Evolutionary conservation across 2,113 vertebrate genomes (phyloP), one percentile per base, ranked within the genome.

Genomic region (Percopsis transmontana): DNA sequence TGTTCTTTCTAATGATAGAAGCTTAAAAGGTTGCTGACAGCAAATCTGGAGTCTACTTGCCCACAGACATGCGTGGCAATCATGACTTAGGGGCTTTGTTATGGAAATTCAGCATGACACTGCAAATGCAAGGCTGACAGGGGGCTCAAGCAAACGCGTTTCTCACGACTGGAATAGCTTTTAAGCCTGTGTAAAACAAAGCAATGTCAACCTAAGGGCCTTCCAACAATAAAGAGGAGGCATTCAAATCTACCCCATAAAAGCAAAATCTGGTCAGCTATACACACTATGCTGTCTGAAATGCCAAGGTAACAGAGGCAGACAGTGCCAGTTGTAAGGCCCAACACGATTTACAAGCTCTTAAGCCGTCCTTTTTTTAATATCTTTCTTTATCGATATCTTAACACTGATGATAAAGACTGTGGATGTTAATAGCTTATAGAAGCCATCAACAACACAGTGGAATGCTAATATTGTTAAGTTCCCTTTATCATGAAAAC

Each of bases 31-130:
- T 15, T 20, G 20, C 33, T 40, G 23, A 58, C 68, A 56, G 6
- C 19, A 47, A 47, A 52, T 41, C 15, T 14, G 42, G 39, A 40
- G 24, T 51, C 53, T 40, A 19, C 1, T 59, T 24, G 48, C 20
- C 41, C 45, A 58, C 23, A 40, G 47, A 45, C 53, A 53, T 63
- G 55, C 33, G 58, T 45, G 51, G 55, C 64, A 57, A 54, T 74
- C 38, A 20, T 53, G 71, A 76, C 72, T 68, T 19, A 19, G 50
- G 24, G 51, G 24, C 62, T 84, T 83, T 85, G 69, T 81, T 74
- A 70, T 79, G 71, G 66, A 82, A 85, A 88, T 81, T 66, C 24
- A 60, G 67, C 74, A 69, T 81, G 71, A 82, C 76, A 65, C 60
- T 66, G 69, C 66, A 86, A 81, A 83, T 42, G 75, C 67, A 39